Evolutionary conservation across 1,140 invertebrate genomes (phyloP).

Genomic region (Lepidurus apus): DNA sequence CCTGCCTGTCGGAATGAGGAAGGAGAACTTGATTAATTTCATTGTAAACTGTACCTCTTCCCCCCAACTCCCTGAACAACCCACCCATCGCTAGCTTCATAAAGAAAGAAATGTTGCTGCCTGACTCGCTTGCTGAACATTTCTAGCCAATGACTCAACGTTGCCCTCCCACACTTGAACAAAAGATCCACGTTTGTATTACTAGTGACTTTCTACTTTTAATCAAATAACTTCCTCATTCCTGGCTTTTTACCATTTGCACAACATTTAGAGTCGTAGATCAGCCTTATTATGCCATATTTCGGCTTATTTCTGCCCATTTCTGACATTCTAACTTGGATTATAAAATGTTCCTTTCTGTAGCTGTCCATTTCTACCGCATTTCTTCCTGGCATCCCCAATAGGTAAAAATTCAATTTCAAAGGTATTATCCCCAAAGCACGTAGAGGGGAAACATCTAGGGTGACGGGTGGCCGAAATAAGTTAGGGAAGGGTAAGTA

Average conservation of each 20-base stretch:
- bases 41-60: background rate
- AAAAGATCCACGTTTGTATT: too few species aligned
- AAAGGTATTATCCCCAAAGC: background rate
- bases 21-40: background rate
- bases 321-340: too few species aligned
- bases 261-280: too few species aligned
- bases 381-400: constrained; percentile 3
- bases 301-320: too few species aligned
- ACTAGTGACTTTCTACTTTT: too few species aligned
- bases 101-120: background rate
- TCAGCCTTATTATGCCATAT: too few species aligned
- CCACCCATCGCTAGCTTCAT: background rate
- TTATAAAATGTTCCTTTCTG: too few species aligned
- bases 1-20: background rate
- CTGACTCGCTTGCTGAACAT: background rate
- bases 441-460: background rate
- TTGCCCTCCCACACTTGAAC: too few species aligned
- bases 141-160: background rate
- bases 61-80: background rate
- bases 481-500: background rate
- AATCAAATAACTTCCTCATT: too few species aligned
- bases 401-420: constrained; percentile 20
- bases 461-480: background rate
- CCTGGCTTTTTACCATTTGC: too few species aligned
- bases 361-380: background rate